phyloP scores from a whole-genome alignment of 1,140 invertebrate genomes.

The Chelonus insularis region DNA sequence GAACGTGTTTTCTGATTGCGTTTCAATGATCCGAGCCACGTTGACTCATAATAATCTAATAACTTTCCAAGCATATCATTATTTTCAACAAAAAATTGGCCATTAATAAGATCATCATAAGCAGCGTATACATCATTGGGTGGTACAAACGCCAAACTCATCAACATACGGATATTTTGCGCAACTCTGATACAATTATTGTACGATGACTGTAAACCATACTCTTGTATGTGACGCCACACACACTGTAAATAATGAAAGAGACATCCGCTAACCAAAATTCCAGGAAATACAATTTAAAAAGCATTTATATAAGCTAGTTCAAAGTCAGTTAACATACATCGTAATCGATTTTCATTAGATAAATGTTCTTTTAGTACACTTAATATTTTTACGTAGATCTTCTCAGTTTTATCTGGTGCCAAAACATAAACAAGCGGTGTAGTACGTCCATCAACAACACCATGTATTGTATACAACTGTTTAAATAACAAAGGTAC shows the following conservation, averaged over 20 bases:
- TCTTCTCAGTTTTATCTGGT: neutral
- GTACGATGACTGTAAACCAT: slow-evolving; percentile 15
- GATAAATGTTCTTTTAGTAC: neutral
- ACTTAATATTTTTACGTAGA: neutral
- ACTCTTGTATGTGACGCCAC: slow-evolving; percentile 18
- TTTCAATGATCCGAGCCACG: neutral
- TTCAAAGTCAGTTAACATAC: slow-evolving; percentile 20
- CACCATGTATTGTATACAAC: slow-evolving; percentile 12
- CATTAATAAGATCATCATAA: neutral
- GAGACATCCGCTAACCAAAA: slow-evolving; percentile 6
- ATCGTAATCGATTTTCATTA: neutral
- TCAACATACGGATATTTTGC: neutral
- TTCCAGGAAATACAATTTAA: neutral
- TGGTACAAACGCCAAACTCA: neutral
- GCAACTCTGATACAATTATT: neutral
- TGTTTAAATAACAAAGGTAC: slow-evolving; percentile 2
- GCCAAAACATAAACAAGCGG: slow-evolving; percentile 1
- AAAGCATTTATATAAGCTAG: slow-evolving; percentile 21
- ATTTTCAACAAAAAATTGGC: neutral
- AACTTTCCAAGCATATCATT: neutral
- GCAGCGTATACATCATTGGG: neutral
- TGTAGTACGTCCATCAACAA: neutral
- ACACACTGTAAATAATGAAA: slow-evolving; percentile 22
- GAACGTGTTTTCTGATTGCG: neutral
- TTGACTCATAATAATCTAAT: neutral